phyloP scores from a whole-genome alignment of 2,797 vertebrate genomes.

The Anomalospiza imberbis region DNA sequence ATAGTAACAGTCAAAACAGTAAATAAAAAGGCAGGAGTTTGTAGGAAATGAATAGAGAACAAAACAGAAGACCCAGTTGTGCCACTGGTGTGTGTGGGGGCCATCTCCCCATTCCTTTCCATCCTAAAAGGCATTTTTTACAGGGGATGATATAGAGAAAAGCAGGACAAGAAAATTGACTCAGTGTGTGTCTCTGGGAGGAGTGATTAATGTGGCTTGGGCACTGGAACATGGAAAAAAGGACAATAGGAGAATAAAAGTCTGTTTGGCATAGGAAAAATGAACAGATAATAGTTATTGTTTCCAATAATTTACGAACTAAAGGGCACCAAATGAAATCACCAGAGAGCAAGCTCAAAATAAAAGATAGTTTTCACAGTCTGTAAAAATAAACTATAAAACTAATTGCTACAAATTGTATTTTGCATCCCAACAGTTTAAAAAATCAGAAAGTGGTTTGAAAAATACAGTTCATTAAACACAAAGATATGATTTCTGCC shows the following conservation, averaged over 20 bases:
- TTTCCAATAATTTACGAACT: neutral
- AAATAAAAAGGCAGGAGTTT: slow-evolving; percentile 28
- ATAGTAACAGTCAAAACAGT: slow-evolving; percentile 58
- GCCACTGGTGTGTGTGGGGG: neutral
- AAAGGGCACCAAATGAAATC: neutral
- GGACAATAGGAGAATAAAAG: neutral
- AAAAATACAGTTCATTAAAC: slow-evolving; percentile 4
- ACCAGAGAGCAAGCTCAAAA: neutral
- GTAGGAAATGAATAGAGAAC: slow-evolving; percentile 20
- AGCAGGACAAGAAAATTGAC: neutral
- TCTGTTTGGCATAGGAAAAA: neutral
- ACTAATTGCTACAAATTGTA: neutral
- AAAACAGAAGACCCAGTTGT: slow-evolving; percentile 30
- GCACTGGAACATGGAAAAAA: neutral
- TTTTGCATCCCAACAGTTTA: neutral
- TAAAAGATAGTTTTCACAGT: neutral
- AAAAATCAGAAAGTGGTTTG: neutral
- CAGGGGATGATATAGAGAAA: neutral
- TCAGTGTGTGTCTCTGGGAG: neutral
- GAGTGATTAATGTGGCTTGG: neutral
- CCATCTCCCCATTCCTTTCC: neutral
- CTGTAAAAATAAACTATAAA: neutral
- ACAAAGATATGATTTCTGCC: neutral
- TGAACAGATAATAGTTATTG: neutral
- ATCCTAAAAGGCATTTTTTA: slow-evolving; percentile 8